phyloP scores from a whole-genome alignment of 1,140 invertebrate genomes.

The Drepana arcuata region DNA sequence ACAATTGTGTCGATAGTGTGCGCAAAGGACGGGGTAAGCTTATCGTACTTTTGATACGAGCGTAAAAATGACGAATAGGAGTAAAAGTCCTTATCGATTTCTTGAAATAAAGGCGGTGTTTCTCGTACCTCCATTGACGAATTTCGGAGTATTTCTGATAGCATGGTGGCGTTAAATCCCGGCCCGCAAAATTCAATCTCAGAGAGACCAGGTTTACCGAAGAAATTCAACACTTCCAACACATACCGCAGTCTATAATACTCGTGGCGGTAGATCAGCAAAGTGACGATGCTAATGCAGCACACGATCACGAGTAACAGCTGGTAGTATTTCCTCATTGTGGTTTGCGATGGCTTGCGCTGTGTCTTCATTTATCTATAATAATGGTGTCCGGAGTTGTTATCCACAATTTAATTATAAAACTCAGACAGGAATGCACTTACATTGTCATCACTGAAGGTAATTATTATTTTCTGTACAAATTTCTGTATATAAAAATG shows the following conservation, averaged over 20 bases:
- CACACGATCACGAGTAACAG: conserved; percentile 77
- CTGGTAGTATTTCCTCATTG: conserved; percentile 85
- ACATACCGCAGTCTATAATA: conserved; percentile 83
- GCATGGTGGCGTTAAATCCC: conserved; percentile 65
- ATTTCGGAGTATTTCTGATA: conserved; percentile 60
- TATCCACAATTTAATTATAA: no score
- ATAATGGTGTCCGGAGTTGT: neutral
- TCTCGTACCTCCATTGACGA: conserved; percentile 57
- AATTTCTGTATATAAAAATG: no score
- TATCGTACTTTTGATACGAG: conserved; percentile 63
- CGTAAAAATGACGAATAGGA: conserved; percentile 72
- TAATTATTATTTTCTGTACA: no score
- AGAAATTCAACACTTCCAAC: conserved; percentile 83
- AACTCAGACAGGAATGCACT: no score
- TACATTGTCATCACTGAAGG: no score
- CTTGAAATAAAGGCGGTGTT: conserved; percentile 62
- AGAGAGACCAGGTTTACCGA: conserved; percentile 74
- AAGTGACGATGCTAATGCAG: conserved; percentile 76
- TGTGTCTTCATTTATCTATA: conserved; percentile 60
- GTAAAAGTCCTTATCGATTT: conserved; percentile 69
- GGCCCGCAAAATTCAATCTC: conserved; percentile 67
- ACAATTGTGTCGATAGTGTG: conserved; percentile 67
- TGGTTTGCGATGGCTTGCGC: conserved; percentile 40
- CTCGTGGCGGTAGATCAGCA: conserved; percentile 84
- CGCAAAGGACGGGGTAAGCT: conserved; percentile 32